These are phyloP conservation scores for Batillaria attramentaria DNA, from an alignment of 1,140 invertebrate genomes.

Conservation along the genomic window DNA sequence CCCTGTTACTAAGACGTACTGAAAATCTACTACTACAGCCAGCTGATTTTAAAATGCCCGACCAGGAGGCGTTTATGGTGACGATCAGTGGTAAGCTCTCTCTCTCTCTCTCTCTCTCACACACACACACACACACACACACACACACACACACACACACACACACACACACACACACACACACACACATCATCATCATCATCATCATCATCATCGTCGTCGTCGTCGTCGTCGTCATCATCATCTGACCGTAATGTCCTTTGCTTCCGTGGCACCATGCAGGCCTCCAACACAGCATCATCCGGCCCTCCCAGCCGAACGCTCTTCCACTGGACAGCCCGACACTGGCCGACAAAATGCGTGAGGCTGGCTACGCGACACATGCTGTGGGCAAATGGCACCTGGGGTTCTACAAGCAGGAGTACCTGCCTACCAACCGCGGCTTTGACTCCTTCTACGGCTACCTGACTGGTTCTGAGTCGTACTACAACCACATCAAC, in stretches of 20 bases:
- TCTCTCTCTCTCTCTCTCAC: background rate
- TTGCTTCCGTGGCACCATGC: too few relatives aligned
- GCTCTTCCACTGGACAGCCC: conserved; percentile 64
- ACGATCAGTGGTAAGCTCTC: too few relatives aligned
- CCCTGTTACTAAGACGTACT: background rate
- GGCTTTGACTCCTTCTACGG: conserved; percentile 71
- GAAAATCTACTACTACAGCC: background rate
- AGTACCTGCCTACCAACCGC: conserved; percentile 63
- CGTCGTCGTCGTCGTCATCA: too few relatives aligned
- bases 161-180: conserved; percentile 12
- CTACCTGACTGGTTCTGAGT: conserved; percentile 51
- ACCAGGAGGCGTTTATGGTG: too few relatives aligned
- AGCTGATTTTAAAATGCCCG: too few relatives aligned
- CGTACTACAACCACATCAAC: conserved; percentile 46
- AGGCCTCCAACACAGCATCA: conserved; percentile 64
- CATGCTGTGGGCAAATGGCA: conserved; percentile 72
- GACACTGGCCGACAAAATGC: conserved; percentile 64
- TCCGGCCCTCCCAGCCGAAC: conserved; percentile 55
- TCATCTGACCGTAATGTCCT: too few relatives aligned
- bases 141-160: background rate
- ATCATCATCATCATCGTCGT: too few relatives aligned
- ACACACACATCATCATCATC: too few relatives aligned
- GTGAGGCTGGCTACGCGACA: conserved; percentile 64
- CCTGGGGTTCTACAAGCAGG: conserved; percentile 68
- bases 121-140: background rate